Conservation (phyloP, 2,888 invertebrate genomes). For the Cactoblastis cactorum region DNA sequence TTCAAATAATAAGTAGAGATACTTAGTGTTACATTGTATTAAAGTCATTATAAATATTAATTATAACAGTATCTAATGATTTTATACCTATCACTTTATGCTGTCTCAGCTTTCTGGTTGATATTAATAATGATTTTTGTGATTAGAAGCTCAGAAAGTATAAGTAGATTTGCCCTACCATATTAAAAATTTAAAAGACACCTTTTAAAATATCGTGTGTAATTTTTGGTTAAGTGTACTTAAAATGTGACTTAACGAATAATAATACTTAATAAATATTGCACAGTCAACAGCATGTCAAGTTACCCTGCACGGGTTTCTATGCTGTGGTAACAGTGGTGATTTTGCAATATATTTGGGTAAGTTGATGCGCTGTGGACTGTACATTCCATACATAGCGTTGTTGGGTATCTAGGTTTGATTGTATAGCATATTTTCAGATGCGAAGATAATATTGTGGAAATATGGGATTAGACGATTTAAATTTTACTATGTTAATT, state of each 20-base stretch:
- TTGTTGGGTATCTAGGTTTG: conserved; percentile 2
- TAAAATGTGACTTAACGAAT: not conserved
- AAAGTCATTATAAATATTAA: conserved; percentile 1
- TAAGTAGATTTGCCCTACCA: not conserved
- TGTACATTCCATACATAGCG: conserved; percentile 5
- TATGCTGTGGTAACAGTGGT: too few species aligned
- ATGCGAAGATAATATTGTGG: not conserved
- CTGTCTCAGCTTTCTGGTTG: not conserved
- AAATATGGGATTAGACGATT: not conserved
- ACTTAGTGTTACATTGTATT: not conserved
- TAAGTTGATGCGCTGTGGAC: too few species aligned
- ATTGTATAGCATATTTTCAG: not conserved
- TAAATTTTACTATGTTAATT: not conserved
- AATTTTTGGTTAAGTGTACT: not conserved
- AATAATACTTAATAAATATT: too few species aligned
- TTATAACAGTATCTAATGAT: not conserved
- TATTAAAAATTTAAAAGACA: not conserved
- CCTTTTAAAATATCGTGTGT: not conserved
- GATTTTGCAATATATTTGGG: too few species aligned
- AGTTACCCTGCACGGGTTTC: too few species aligned
- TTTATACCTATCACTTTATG: not conserved
- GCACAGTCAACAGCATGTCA: too few species aligned
- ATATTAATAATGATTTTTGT: not conserved
- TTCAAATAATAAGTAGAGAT: not conserved
- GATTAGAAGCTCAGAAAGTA: not conserved